These are phyloP conservation scores for Leptarthrus brevirostris DNA, from an alignment of 2,888 invertebrate species.

Conservation along the genomic window DNA sequence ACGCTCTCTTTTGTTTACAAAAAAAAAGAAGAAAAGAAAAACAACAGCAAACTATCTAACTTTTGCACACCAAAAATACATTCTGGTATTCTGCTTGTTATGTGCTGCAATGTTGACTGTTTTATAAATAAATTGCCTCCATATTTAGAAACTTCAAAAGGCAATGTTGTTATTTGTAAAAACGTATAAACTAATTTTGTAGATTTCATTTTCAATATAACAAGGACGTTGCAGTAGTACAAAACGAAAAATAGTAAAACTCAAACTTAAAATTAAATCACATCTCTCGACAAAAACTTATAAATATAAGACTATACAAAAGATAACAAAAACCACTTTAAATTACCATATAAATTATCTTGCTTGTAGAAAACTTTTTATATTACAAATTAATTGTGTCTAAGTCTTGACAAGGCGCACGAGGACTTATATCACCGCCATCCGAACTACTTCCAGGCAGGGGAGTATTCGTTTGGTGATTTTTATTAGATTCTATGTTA, in stretches of 20 bases:
- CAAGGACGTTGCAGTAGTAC: no score
- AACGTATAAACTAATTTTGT: no score
- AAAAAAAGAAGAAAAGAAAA: neutral
- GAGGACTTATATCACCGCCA: constrained; percentile 65
- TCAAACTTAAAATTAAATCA: constrained; percentile 50
- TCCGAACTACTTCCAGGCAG: constrained; percentile 59
- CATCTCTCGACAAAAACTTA: constrained; percentile 50
- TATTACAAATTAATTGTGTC: constrained; percentile 77
- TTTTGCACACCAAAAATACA: no score
- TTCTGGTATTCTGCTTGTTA: constrained; percentile 21
- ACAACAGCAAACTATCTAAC: neutral
- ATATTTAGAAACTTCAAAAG: neutral
- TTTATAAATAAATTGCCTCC: no score
- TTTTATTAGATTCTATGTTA: constrained; percentile 56
- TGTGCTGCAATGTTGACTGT: neutral
- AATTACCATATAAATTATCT: constrained; percentile 22
- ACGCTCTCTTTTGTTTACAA: constrained; percentile 2
- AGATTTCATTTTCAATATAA: no score
- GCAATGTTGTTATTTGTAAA: neutral
- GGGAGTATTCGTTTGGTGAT: constrained; percentile 63
- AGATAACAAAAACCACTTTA: constrained; percentile 30
- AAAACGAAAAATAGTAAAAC: neutral
- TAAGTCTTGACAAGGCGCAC: constrained; percentile 79
- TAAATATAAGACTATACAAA: constrained; percentile 30
- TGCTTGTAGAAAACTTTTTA: constrained; percentile 21